Evolutionary conservation across 2,797 vertebrate genomes (phyloP).

Genomic region (Argyrosomus regius): DNA sequence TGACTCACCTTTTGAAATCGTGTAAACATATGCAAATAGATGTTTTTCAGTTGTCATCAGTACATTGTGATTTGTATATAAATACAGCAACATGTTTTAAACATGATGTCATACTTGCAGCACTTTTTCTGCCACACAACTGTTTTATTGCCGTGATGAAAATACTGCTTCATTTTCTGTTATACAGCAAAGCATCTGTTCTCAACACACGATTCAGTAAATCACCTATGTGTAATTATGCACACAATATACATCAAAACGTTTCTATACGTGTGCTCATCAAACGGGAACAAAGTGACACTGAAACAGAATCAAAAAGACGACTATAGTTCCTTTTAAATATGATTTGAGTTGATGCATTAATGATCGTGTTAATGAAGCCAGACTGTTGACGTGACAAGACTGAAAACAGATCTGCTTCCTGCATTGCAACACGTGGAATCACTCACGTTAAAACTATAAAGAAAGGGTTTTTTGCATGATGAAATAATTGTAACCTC

Average conservation of each 20-base stretch:
- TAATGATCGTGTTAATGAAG: conserved; percentile 1
- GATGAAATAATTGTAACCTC: conserved; percentile 72
- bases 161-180: background rate
- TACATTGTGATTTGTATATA: conserved; percentile 4
- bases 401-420: conserved; percentile 23
- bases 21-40: conserved; percentile 45
- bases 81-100: conserved; percentile 13
- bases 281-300: background rate
- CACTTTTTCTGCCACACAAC: background rate
- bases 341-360: background rate
- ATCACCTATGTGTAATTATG: conserved; percentile 23
- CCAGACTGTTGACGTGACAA: conserved; percentile 16
- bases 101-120: background rate
- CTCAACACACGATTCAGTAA: conserved; percentile 10
- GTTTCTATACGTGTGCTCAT: background rate
- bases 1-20: conserved; percentile 41
- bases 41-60: conserved; percentile 13
- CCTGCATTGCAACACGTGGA: conserved; percentile 62
- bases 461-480: conserved; percentile 57
- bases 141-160: background rate
- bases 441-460: conserved; percentile 54
- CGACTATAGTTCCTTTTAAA: background rate
- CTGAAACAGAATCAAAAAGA: background rate
- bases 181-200: conserved; percentile 12
- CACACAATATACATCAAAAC: background rate